phyloP scores from a whole-genome alignment of 2,797 vertebrate genomes.

The Antennarius maculatus region DNA sequence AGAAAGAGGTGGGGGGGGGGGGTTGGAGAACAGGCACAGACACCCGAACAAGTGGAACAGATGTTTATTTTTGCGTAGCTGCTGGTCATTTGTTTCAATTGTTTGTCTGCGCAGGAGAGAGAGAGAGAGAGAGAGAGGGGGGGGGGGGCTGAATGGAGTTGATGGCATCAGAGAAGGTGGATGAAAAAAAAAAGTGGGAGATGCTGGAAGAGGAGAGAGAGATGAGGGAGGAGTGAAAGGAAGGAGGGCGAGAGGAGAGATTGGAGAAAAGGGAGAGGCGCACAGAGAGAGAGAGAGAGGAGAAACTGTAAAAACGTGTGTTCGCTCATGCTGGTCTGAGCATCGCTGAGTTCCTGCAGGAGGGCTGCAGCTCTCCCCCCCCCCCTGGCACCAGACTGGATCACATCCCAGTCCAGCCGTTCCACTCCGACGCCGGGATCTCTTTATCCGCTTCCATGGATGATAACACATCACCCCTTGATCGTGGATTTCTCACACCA shows the following conservation, averaged over 20 bases:
- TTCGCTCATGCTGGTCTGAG: constrained; percentile 65
- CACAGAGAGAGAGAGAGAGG: constrained; percentile 55
- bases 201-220: constrained; percentile 36
- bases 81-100: constrained; percentile 29
- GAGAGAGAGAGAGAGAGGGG: no score
- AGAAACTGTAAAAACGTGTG: constrained; percentile 73
- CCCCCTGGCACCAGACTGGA: constrained; percentile 56
- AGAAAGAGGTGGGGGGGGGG: background rate
- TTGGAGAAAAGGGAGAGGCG: constrained; percentile 31
- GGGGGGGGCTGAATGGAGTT: constrained; percentile 1
- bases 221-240: constrained; percentile 21
- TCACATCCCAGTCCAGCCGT: constrained; percentile 38
- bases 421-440: constrained; percentile 59
- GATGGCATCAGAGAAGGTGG: constrained; percentile 16
- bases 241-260: constrained; percentile 18
- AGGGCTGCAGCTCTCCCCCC: constrained; percentile 68
- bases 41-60: constrained; percentile 31
- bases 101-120: constrained; percentile 17
- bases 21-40: constrained; percentile 2
- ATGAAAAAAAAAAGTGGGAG: constrained; percentile 2
- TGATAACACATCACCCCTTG: constrained; percentile 52
- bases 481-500: constrained; percentile 74
- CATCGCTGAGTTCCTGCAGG: constrained; percentile 63
- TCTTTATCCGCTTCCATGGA: constrained; percentile 54
- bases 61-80: constrained; percentile 31